These are phyloP conservation scores for Lepetodrilus schrolli DNA, from an alignment of 2,888 invertebrate species.

Conservation along the genomic window DNA sequence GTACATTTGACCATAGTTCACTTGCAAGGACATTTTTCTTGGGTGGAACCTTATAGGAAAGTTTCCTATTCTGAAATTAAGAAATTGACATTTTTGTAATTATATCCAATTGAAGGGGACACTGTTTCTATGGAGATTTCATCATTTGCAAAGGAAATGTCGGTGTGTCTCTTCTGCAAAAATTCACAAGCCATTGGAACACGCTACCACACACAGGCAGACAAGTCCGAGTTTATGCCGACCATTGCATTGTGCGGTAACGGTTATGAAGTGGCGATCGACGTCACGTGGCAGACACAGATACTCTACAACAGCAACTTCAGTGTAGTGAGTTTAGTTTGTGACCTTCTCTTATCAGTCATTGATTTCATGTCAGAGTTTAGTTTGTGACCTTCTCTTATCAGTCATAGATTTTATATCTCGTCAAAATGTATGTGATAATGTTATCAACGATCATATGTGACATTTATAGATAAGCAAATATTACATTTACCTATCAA, in stretches of 20 bases:
- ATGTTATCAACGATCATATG: too few relatives aligned
- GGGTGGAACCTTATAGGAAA: too few relatives aligned
- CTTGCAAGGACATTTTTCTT: too few relatives aligned
- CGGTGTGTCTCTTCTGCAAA: slow-evolving; percentile 65
- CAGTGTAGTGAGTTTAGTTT: slow-evolving; percentile 53
- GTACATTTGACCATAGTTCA: too few relatives aligned
- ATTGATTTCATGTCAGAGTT: too few relatives aligned
- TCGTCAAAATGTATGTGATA: too few relatives aligned
- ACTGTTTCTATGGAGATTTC: slow-evolving; percentile 62
- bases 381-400: too few relatives aligned
- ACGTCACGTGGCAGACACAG: slow-evolving; percentile 67
- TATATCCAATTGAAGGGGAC: slow-evolving; percentile 68
- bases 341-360: not conserved
- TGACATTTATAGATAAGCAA: too few relatives aligned
- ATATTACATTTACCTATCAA: too few relatives aligned
- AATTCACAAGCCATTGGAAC: slow-evolving; percentile 67
- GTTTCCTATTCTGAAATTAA: too few relatives aligned
- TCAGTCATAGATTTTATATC: too few relatives aligned
- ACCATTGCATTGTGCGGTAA: slow-evolving; percentile 68
- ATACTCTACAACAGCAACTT: slow-evolving; percentile 55
- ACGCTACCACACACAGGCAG: slow-evolving; percentile 55
- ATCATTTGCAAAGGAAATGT: slow-evolving; percentile 55
- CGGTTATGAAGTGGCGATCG: slow-evolving; percentile 65
- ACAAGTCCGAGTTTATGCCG: slow-evolving; percentile 60
- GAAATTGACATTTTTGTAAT: too few relatives aligned